These are phyloP conservation scores for Chionomys nivalis DNA, from an alignment of 2,113 vertebrate genomes.

Conservation along the genomic window DNA sequence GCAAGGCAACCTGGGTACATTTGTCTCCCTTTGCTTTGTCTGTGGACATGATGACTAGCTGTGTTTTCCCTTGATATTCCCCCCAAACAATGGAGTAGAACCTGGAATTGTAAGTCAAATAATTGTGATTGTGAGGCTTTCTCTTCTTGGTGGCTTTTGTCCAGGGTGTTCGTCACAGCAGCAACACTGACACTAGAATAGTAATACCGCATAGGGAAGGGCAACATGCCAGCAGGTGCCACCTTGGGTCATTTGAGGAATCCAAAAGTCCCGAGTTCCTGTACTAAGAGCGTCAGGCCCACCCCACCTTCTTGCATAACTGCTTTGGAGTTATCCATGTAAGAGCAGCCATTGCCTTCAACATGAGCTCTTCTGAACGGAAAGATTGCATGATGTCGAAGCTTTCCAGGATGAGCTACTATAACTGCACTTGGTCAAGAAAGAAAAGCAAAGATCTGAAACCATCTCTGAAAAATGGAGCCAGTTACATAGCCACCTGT, in stretches of 20 bases:
- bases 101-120: neutral
- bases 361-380: neutral
- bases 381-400: neutral
- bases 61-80: neutral
- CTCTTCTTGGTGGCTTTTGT: neutral
- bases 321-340: neutral
- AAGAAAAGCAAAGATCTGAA: constrained; percentile 11
- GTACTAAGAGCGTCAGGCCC: neutral
- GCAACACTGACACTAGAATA: no score
- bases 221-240: no score
- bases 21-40: neutral
- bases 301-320: neutral
- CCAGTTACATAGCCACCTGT: neutral
- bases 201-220: neutral
- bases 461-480: neutral
- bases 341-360: neutral
- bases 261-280: neutral
- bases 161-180: neutral
- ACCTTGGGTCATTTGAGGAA: neutral
- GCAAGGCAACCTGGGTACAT: neutral
- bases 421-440: neutral
- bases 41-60: neutral
- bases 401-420: neutral
- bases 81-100: neutral
- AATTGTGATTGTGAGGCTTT: neutral